Percentiles rank a stretch among this genome's conserved stretches.
Conservation (phyloP, 2,113 vertebrate species). For the Cyphomyrus discorhynchus region DNA sequence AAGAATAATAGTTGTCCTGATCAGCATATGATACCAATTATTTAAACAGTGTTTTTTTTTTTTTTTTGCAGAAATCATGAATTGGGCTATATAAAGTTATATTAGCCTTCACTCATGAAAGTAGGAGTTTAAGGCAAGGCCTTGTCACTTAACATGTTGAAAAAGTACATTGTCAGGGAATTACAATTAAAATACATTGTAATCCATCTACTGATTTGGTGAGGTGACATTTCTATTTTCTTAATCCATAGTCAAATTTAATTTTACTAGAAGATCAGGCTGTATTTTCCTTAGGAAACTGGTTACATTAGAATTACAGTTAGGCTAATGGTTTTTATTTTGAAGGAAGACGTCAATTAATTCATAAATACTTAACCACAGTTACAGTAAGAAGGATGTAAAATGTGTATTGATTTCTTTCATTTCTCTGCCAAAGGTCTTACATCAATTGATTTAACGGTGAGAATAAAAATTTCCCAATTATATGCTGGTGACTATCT, state of each 20-base stretch:
- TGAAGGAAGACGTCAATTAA: conserved; percentile 62
- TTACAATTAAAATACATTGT: neutral
- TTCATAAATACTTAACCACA: conserved; percentile 73
- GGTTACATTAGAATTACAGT: conserved; percentile 51
- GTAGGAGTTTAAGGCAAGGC: neutral
- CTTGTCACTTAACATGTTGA: neutral
- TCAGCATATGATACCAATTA: neutral
- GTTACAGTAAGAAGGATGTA: conserved; percentile 64
- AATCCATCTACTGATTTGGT: neutral
- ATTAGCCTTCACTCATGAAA: neutral
- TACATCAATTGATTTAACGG: conserved; percentile 10
- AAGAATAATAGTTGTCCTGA: neutral
- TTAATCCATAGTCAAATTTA: neutral
- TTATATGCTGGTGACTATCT: neutral
- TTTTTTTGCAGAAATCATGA: neutral
- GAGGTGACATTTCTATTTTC: neutral
- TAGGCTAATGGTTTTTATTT: conserved; percentile 43
- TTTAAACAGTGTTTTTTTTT: neutral
- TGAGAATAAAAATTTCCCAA: neutral
- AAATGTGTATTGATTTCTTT: conserved; percentile 66
- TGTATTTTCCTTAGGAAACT: conserved; percentile 56
- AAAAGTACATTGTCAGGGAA: neutral
- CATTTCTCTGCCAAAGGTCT: conserved; percentile 49
- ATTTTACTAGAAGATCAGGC: conserved; percentile 25
- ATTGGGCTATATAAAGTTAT: neutral